phyloP scores from a whole-genome alignment of 2,113 vertebrate species.

The Chaetops frenatus region DNA sequence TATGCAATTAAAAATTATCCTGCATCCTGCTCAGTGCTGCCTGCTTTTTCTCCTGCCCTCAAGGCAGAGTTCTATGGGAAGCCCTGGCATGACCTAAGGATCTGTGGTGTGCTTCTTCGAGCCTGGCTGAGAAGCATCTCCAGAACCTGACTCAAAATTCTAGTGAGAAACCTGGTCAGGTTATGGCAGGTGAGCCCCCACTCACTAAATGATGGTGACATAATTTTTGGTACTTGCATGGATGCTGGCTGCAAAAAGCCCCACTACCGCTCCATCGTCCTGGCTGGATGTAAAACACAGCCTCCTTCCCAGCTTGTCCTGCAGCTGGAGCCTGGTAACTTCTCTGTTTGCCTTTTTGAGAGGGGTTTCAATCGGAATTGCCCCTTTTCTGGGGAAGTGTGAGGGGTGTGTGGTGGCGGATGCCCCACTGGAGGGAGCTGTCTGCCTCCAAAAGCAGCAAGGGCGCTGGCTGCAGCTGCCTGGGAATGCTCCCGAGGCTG shows the following conservation, averaged over 20 bases:
- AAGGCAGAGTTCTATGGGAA: background rate
- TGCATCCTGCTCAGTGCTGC: background rate
- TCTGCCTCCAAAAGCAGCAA: background rate
- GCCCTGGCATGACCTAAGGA: background rate
- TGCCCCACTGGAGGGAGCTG: conserved; percentile 46
- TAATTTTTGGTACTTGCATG: background rate
- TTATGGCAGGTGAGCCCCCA: accelerated
- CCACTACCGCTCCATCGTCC: accelerated
- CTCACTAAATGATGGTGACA: accelerated
- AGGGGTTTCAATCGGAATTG: accelerated
- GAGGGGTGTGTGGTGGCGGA: accelerated
- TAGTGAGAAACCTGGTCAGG: no score
- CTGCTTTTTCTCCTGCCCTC: background rate
- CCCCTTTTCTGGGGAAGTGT: accelerated
- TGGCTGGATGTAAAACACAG: background rate
- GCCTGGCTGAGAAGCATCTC: background rate
- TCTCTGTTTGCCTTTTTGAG: no score
- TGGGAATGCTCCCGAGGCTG: background rate
- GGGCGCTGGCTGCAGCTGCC: background rate
- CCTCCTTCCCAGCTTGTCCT: background rate
- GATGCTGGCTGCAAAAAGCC: background rate
- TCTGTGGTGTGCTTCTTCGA: accelerated
- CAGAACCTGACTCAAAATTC: background rate
- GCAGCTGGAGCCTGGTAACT: background rate
- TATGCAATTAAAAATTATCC: background rate